A percentile compares a stretch with the other conserved stretches of the same genome.
Evolutionary conservation across 2,797 vertebrate genomes (phyloP).

Genomic region (Phyllotis vaccarum): DNA sequence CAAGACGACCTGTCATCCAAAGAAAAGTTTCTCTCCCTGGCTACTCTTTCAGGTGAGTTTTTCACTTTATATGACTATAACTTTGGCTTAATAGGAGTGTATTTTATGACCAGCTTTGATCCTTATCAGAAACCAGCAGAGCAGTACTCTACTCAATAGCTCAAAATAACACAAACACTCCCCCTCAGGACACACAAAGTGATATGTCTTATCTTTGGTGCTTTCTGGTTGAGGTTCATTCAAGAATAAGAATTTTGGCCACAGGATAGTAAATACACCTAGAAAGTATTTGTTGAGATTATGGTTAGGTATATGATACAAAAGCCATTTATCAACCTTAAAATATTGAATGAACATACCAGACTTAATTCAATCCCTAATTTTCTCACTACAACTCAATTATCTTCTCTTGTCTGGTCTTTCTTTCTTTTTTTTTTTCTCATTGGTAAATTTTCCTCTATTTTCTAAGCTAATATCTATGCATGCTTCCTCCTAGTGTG

Average conservation of each 20-base stretch:
- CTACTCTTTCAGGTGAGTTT: background rate
- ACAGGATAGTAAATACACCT: background rate
- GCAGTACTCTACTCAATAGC: accelerated
- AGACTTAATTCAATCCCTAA: background rate
- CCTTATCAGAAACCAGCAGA: too few species aligned
- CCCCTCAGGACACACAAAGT: background rate
- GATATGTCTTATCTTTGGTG: background rate
- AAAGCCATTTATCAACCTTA: background rate
- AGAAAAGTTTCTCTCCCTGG: background rate
- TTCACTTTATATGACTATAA: background rate
- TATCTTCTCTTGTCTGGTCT: background rate
- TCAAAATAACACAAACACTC: accelerated
- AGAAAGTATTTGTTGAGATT: background rate
- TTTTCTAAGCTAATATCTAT: background rate
- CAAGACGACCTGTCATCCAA: background rate
- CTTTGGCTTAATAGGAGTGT: background rate
- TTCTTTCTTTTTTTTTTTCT: background rate
- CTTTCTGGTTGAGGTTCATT: background rate
- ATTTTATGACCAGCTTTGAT: background rate
- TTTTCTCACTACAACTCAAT: background rate
- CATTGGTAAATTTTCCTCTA: background rate
- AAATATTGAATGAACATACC: background rate
- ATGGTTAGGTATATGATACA: background rate
- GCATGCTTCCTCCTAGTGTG: background rate
- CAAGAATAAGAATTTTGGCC: background rate